Conservation (phyloP, 2,113 vertebrate genomes). For the Pica pica region DNA sequence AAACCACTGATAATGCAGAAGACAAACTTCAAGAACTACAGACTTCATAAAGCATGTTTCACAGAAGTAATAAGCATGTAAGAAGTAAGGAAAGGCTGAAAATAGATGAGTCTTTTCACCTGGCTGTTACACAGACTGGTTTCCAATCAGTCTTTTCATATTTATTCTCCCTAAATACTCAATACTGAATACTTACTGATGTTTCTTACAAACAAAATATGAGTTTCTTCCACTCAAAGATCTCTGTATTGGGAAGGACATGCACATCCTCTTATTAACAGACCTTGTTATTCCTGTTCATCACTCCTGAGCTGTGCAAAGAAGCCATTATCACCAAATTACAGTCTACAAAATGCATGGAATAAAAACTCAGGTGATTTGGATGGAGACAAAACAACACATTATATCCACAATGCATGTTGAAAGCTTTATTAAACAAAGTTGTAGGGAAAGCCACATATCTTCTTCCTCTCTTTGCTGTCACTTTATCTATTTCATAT, state of each 20-base stretch:
- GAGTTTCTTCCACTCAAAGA: neutral
- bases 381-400: constrained; percentile 33
- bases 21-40: neutral
- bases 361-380: constrained; percentile 53
- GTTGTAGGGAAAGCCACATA: constrained; percentile 41
- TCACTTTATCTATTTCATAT: constrained; percentile 61
- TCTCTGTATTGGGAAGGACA: neutral
- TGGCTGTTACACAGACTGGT: neutral
- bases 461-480: constrained; percentile 59
- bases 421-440: constrained; percentile 64
- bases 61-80: neutral
- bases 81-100: neutral
- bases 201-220: neutral
- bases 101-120: neutral
- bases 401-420: constrained; percentile 14
- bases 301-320: neutral
- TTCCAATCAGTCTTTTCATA: neutral
- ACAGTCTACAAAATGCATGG: constrained; percentile 45
- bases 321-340: constrained; percentile 44
- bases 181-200: neutral
- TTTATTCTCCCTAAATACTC: neutral
- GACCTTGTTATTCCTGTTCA: constrained; percentile 27
- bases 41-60: neutral
- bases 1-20: neutral
- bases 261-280: neutral